Conservation (phyloP, 2,113 vertebrate genomes). For the Galemys pyrenaicus region DNA sequence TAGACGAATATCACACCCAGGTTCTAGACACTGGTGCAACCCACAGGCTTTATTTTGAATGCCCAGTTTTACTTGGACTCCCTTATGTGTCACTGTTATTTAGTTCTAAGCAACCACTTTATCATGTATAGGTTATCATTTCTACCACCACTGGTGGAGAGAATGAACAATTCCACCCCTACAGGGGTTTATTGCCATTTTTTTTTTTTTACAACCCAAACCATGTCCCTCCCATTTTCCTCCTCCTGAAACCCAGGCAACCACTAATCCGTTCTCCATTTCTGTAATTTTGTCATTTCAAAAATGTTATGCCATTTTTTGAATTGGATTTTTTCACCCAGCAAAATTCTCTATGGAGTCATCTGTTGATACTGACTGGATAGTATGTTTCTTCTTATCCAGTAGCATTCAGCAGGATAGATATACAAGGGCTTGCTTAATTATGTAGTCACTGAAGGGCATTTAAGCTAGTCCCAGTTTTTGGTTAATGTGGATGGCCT, state of each 20-base stretch:
- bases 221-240: background rate
- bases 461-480: background rate
- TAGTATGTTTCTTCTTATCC: background rate
- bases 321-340: background rate
- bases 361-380: background rate
- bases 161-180: background rate
- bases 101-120: background rate
- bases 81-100: background rate
- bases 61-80: background rate
- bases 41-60: background rate
- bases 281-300: constrained; percentile 8
- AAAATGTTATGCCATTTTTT: background rate
- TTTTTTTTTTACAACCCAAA: background rate
- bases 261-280: background rate
- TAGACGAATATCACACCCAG: background rate
- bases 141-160: background rate
- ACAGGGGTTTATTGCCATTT: background rate
- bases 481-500: background rate
- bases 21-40: too few relatives aligned
- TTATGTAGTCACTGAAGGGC: background rate
- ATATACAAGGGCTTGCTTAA: background rate
- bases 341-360: background rate
- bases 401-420: background rate
- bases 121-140: background rate
- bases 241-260: background rate